Evolutionary conservation across 2,113 vertebrate genomes (phyloP), one percentile per base, ranked within the genome.

Genomic region (Spermophilus dauricus): DNA sequence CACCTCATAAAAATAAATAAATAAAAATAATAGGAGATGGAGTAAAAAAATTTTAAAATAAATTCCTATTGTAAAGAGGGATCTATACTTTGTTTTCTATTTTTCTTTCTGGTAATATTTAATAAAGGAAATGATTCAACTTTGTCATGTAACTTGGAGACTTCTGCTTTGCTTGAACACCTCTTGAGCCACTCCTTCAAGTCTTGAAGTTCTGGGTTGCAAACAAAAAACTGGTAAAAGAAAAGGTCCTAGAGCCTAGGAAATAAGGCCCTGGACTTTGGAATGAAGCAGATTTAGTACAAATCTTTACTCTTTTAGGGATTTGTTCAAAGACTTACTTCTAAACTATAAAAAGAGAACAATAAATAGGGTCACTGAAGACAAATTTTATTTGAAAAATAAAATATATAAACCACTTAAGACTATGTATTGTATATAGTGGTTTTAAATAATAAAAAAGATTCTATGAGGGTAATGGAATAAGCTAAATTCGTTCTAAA

Each of bases 401-500:
- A n/a, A 88, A 94, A 34, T 81, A 39, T 28, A 9, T 13, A 87
- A 69, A 77, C 11, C 8, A 86, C 20, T 86, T 72, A 86, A 17
- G 14, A 42, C 20, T 12, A 8, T 76, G 56, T 39, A 22, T 56
- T 51, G 12, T 10, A 72, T 9, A 7, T 48, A 61, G 24, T 72
- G 34, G 72, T 45, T 45, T 8, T 32, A 39, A 53, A 56, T 37
- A 67, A 56, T 92, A 10, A 70, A 69, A 70, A 58, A 67, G 14
- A 88, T 63, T 93, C 65, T 28, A 63, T 58, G 73, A 88, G 13
- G 75, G 39, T 72, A 39, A 95, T 14, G 37, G 12, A 87, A 86
- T 53, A 94, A 94, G 37, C 67, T 69, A 95, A 75, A 34, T 82
- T 63, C 80, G 9, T 80, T 87, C 39, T 73, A 82, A 91, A 32